These are phyloP conservation scores for Drosophila prosaltans DNA, from an alignment of 1,140 invertebrate genomes.

Conservation along the genomic window DNA sequence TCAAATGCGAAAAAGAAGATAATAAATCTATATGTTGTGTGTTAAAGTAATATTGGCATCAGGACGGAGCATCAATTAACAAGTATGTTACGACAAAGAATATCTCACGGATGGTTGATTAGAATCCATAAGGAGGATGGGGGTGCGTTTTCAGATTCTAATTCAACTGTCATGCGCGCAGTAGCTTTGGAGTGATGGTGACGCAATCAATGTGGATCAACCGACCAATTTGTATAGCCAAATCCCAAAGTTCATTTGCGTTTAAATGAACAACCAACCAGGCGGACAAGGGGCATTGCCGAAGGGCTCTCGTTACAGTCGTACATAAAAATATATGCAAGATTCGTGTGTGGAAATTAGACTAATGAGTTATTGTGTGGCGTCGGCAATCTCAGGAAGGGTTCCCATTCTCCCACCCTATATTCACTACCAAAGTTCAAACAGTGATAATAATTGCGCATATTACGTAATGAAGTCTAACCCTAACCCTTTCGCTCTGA, in stretches of 20 bases:
- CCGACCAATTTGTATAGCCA: slow-evolving; percentile 27
- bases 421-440: slow-evolving; percentile 53
- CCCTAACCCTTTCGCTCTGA: slow-evolving; percentile 42
- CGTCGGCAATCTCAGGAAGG: slow-evolving; percentile 16
- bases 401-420: slow-evolving; percentile 23
- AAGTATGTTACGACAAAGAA: background rate
- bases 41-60: background rate
- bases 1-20: background rate
- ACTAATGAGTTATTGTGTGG: slow-evolving; percentile 75
- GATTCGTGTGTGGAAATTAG: slow-evolving; percentile 35
- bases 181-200: background rate
- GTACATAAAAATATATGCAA: background rate
- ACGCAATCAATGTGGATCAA: slow-evolving; percentile 47
- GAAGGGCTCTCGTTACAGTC: slow-evolving; percentile 14
- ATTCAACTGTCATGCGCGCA: slow-evolving; percentile 17
- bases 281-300: slow-evolving; percentile 6
- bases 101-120: slow-evolving; percentile 11
- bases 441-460: slow-evolving; percentile 65
- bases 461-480: slow-evolving; percentile 44
- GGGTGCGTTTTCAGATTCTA: slow-evolving; percentile 9
- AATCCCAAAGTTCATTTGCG: slow-evolving; percentile 71
- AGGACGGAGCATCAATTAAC: slow-evolving; percentile 1
- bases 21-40: background rate
- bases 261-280: slow-evolving; percentile 59
- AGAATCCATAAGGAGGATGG: background rate